These are phyloP conservation scores for Stichopus horrens DNA, from an alignment of 53 echinoderm and acorn worm genomes.

Conservation along the genomic window DNA sequence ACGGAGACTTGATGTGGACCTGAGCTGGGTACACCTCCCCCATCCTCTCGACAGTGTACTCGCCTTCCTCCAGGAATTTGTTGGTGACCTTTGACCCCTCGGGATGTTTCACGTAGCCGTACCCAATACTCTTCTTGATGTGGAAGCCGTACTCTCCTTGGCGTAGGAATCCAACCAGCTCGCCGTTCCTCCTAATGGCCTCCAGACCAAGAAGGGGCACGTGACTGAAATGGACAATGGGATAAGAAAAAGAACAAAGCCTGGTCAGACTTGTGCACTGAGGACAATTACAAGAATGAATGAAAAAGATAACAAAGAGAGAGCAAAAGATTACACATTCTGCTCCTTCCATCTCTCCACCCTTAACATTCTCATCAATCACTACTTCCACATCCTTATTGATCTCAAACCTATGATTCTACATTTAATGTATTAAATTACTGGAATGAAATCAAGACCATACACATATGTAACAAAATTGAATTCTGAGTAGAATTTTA, in stretches of 20 bases:
- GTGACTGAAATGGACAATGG: slow-evolving; percentile 36
- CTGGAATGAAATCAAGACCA: too few relatives aligned
- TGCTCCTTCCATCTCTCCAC: too few relatives aligned
- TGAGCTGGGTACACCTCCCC: slow-evolving; percentile 68
- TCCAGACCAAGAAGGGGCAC: slow-evolving; percentile 77
- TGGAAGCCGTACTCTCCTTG: slow-evolving; percentile 75
- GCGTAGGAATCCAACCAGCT: slow-evolving; percentile 78
- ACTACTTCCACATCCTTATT: too few relatives aligned
- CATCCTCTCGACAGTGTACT: slow-evolving; percentile 85
- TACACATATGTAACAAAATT: too few relatives aligned
- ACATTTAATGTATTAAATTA: too few relatives aligned
- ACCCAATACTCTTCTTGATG: slow-evolving; percentile 74
- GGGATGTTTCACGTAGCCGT: slow-evolving; percentile 71
- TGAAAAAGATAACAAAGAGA: too few relatives aligned
- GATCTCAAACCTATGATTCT: too few relatives aligned
- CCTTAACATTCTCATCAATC: too few relatives aligned
- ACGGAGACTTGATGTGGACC: slow-evolving; percentile 80
- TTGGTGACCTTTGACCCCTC: slow-evolving; percentile 75
- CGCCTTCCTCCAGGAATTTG: slow-evolving; percentile 71
- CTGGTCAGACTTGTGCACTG: neutral
- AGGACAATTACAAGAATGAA: neutral
- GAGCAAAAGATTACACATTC: too few relatives aligned
- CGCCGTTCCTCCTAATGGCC: slow-evolving; percentile 75
- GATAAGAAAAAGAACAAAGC: neutral
- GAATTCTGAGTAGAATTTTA: too few relatives aligned